Evolutionary conservation across 1,140 invertebrate genomes (phyloP), one percentile per base, ranked within the genome.

Genomic region (Augochlora pura): DNA sequence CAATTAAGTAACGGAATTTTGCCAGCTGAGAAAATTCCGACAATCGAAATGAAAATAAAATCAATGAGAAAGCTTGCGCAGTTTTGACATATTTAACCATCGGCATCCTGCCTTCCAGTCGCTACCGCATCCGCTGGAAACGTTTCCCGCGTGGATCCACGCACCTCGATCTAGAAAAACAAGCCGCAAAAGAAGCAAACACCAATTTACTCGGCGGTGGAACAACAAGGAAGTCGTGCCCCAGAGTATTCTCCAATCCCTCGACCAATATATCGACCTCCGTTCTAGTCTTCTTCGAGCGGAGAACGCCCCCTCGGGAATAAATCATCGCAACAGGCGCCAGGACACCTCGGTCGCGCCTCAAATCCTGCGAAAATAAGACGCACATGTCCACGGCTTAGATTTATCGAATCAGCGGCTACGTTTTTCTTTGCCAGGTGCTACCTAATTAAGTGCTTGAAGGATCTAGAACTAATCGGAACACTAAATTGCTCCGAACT

Each of bases 311-410:
- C 84, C 84, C 82, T 77, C 68, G 65, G 23, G 67, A 87, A 72
- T 88, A 88, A 88, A 90, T 88, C 84, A 91, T 86, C 67, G 76
- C 60, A 46, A 14, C 76, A 90, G 88, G 89, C 89, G 90, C 90
- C 89, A 89, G 88, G 87, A 91, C 54, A 88, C 82, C 59, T 77
- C 77, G 25, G 83, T 88, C 74, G 83, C 80, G 83, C 82, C 80
- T 86, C 69, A 87, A 74, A 87, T 90, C 82, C 88, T 87, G 81
- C 81, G 83, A 86, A 92, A 92, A 92, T 91, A 90, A 91, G 90
- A 89, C 86, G 73, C 91, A 91, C 84, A 81, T 91, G 91, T 86
- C 65, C 52, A 39, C 60, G 32, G 25, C n/a, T 9, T 23, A 1
- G 21, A 66, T 66, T 54, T 25, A 2, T 16, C 2, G 9, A 38